A percentile compares a stretch with the other conserved stretches of the same genome.
Evolutionary conservation across 2,888 invertebrate species (phyloP).

Genomic region (Andrena chrysosceles): DNA sequence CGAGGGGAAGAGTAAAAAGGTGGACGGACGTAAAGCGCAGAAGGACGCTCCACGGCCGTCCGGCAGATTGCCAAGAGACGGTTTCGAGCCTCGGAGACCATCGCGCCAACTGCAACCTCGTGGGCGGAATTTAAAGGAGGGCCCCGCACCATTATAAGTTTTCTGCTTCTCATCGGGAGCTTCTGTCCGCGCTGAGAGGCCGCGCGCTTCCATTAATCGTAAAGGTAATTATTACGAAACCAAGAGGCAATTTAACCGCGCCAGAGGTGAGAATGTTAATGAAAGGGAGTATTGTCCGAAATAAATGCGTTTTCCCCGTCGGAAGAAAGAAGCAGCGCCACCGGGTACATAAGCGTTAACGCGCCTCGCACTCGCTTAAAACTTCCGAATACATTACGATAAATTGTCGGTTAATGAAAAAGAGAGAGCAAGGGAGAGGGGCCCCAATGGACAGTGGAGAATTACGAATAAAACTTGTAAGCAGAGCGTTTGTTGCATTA

Average conservation of each 20-base stretch:
- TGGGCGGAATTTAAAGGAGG: slow-evolving; percentile 78
- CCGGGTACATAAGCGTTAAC: neutral
- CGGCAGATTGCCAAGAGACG: slow-evolving; percentile 81
- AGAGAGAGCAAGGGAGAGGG: neutral
- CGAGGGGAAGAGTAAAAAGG: slow-evolving; percentile 48
- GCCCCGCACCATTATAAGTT: slow-evolving; percentile 72
- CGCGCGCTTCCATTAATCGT: slow-evolving; percentile 70
- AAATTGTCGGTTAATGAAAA: slow-evolving; percentile 5
- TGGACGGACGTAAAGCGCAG: slow-evolving; percentile 31
- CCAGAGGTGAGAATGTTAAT: slow-evolving; percentile 58
- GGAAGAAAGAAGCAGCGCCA: neutral
- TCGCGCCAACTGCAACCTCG: slow-evolving; percentile 77
- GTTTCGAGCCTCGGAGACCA: slow-evolving; percentile 76
- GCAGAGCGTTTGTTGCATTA: slow-evolving; percentile 20
- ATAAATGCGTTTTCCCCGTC: slow-evolving; percentile 18
- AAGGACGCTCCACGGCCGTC: slow-evolving; percentile 67
- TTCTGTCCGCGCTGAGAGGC: slow-evolving; percentile 28
- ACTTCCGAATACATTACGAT: slow-evolving; percentile 7
- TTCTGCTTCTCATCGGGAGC: slow-evolving; percentile 63
- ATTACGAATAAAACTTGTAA: neutral
- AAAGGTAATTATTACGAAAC: slow-evolving; percentile 65
- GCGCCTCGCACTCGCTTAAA: neutral
- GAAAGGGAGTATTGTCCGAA: slow-evolving; percentile 30
- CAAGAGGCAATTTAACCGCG: slow-evolving; percentile 49
- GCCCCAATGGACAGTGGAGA: no score